A percentile compares a stretch with the other conserved stretches of the same genome.
phyloP scores from a whole-genome alignment of 2,797 vertebrate genomes.

The Cetoscarus ocellatus region DNA sequence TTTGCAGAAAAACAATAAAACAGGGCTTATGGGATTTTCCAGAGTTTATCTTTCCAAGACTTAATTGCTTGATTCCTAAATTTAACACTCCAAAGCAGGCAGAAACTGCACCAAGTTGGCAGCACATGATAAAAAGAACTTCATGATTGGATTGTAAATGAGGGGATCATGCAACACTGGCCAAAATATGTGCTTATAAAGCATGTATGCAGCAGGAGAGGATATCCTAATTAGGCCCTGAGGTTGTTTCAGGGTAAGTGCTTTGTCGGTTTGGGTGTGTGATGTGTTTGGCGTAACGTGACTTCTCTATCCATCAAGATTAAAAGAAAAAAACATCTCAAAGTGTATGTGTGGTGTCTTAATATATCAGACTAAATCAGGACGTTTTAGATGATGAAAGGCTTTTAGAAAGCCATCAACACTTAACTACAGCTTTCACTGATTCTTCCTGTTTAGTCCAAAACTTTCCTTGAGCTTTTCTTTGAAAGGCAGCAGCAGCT shows the following conservation, averaged over 20 bases:
- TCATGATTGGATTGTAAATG: slow-evolving; percentile 12
- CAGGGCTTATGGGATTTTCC: slow-evolving; percentile 25
- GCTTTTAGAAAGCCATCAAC: slow-evolving; percentile 10
- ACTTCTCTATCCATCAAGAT: slow-evolving; percentile 33
- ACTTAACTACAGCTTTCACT: slow-evolving; percentile 31
- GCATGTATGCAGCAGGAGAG: slow-evolving; percentile 16
- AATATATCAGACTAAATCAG: slow-evolving; percentile 46
- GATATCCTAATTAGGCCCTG: slow-evolving; percentile 43
- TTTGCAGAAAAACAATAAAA: slow-evolving; percentile 30
- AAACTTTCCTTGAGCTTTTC: slow-evolving; percentile 9
- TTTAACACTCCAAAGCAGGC: slow-evolving; percentile 19
- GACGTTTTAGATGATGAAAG: slow-evolving; percentile 31
- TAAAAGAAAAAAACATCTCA: slow-evolving; percentile 24
- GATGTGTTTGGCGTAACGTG: slow-evolving; percentile 35
- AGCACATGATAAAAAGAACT: slow-evolving; percentile 35
- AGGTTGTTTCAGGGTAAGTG: slow-evolving; percentile 41
- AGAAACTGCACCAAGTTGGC: slow-evolving; percentile 23
- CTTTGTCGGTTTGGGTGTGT: slow-evolving; percentile 18
- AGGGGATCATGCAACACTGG: slow-evolving; percentile 11
- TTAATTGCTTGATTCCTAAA: slow-evolving; percentile 37
- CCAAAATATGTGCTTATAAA: slow-evolving; percentile 21
- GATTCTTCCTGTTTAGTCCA: slow-evolving; percentile 38
- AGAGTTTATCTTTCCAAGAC: slow-evolving; percentile 26
- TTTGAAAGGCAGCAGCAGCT: slow-evolving; percentile 20
- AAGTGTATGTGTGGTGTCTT: slow-evolving; percentile 21